Evolutionary conservation across 1,140 invertebrate genomes (phyloP), one percentile per base, ranked within the genome.

Genomic region (Papilio polyxenes): DNA sequence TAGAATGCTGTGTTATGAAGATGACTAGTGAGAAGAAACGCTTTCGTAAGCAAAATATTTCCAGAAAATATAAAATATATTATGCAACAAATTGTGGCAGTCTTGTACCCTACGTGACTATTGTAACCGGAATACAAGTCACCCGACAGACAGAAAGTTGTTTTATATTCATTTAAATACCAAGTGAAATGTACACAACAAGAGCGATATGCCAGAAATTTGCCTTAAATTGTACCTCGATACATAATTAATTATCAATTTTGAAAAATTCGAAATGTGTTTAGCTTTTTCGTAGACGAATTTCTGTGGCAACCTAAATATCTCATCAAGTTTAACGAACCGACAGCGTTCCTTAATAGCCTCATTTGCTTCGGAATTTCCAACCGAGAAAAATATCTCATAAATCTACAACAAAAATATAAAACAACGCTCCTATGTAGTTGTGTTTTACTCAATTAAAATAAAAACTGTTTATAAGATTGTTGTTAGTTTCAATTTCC

Each of bases 161-260:
- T 44, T 53, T 53, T 53, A 53, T 53, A 53, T 53, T 53, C 51
- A 53, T 53, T 8, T 4, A 53, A 8, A 53, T 53, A 53, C 3
- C 51, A 53, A 53, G 51, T 53, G 51, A 10, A 53, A 10, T 53
- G 51, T 53, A 53, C 3, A 53, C 51, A 53, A 53, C 10, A 53
- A 31, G 23, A 31, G 23, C 23, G 23, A 31, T 31, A 31, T 31
- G 23, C 23, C 23, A 31, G 23, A 31, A 31, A 31, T 31, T 56
- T 56, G 6, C 23, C 37, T 23, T 13, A 69, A 69, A 37, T 11
- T 31, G 0, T 72, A 72, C 37, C 65, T 72, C 40, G 31, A 15
- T 15, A 72, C 65, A 72, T 72, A 72, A 72, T 72, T 72, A 72
- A 72, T 72, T 72, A 72, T 40, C 13, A 72, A 72, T 72, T 72